Base-by-base conservation (phyloP, 2,888 invertebrate species). In the Sphaerophoria rueppellii region DNA sequence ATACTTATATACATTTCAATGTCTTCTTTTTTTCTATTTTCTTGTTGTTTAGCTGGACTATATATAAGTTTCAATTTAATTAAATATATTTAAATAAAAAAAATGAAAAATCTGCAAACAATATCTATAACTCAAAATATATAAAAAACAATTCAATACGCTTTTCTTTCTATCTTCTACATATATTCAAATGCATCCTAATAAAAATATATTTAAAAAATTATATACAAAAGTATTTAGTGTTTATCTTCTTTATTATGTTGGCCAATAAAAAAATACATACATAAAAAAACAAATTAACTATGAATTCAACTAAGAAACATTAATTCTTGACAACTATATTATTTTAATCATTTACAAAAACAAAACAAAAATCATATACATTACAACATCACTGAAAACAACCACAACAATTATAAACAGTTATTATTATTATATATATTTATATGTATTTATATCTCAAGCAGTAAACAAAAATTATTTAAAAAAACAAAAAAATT, bases 21-120 rank as follows among this genome's bases (percentile, higher is more conserved):
- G 85, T 85, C 76, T 85, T 85, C 85, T 85, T 85, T 81, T 81
- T 79, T 83, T 85, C 67, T 73, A 50, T 60, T 81, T 85, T 85
- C 85, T 85, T 85, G 85, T 81, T 85, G 85, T 85, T 81, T 85
- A 85, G 85, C 85, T 81, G 85, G 85, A 85, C 81, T 85, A 85
- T 57, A 57, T 34, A 35, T n/a, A 32, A 70, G 16, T 37, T 58
- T 40, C 24, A 60, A 57, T 34, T 70, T 46, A 70, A 57, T n/a
- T 60, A 75, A 57, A 67, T 16, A 70, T 43, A 75, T 63, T 67
- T 46, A 73, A 77, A 71, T 46, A 73, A 77, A 71, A 58, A 54
- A 78, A 78, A 71, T 52, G 60, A 73, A 14, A 69, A 55, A 72
- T 85, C 76, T 85, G 85, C 85, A 81, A 85, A 85, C 72, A 60